Base-by-base conservation (phyloP, 2,797 vertebrate genomes). In the Lepidocolaptes lacrymiger region DNA sequence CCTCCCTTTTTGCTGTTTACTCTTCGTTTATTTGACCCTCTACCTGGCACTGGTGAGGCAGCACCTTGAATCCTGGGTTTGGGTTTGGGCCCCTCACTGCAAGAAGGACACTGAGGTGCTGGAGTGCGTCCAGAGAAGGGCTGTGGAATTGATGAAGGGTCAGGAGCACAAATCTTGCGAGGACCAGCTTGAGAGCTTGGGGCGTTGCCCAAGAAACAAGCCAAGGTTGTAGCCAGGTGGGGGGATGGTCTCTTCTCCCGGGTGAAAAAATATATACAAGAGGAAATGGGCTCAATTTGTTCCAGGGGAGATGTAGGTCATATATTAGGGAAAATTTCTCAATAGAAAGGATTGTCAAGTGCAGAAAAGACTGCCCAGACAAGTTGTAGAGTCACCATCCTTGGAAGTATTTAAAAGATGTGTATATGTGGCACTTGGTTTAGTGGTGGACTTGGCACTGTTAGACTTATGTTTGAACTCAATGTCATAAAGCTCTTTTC, bases 341-440 rank as follows among this genome's bases (percentile, higher is more conserved):
- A 24, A 19, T 5, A 5, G n/a, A 51, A 39, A 19, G 17, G 3
- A 1, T 5, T 59, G 18, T 36, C 26, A 59, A 41, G 13, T 6
- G 5, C 1, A 32, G 34, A 59, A 36, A 10, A 46, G 10, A 9
- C 30, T 66, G 22, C 13, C 22, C 30, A 48, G 21, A 8, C 7
- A 36, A 27, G 7, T 6, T 26, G 4, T 32, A 32, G 21, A 10
- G 44, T 21, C 0, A 0, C 10, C 4, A 27, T 23, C 15, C 12
- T 23, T 78, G 46, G 34, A 84, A 30, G 4, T 36, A 4, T 41
- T 48, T 20, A 24, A 30, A 44, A 12, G 22, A 72, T 9, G 14
- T 5, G 16, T 3, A 52, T 7, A 20, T n/a, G 22, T 28, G 34
- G 17, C 51, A 16, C 5, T 18, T 48, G 14, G 26, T 41, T 69